Base-by-base conservation (phyloP, 2,888 invertebrate species). In the Tipula unca region DNA sequence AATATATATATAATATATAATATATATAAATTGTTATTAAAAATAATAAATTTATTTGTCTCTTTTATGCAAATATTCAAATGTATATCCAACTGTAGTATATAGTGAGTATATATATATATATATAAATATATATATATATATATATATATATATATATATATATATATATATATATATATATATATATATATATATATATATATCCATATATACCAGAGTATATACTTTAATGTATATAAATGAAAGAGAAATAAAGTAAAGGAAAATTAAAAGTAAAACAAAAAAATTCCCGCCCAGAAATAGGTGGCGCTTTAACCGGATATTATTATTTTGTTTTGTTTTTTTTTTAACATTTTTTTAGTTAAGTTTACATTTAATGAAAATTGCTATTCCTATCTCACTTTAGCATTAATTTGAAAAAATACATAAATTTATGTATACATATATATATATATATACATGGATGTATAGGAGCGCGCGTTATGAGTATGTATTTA, bases 241-340 rank as follows among this genome's bases (percentile, higher is more conserved):
- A 54, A 54, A 20, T 54, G 25, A 20, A 54, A 54, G 54, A 54
- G 54, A 54, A 54, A 54, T 54, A 54, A 54, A 54, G 54, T 54
- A 54, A 25, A 54, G 54, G 54, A 54, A 54, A 54, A 54, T 54
- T 54, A 54, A 54, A 83, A 83, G 32, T 32, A 83, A 83, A 83
- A 83, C 83, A 83, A 83, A 83, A 83, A 85, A 85, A 85, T 85
- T 39, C 36, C 85, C 85, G 85, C 85, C 85, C 85, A 29, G 32
- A 83, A 85, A 39, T 85, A 85, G 85, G 85, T 85, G 85, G 85
- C 85, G 85, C 85, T 85, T 85, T 85, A 84, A 84, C 84, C 84
- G 85, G 36, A 85, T 39, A 85, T 39, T 36, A 39, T 85, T 85
- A 42, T 39, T 29, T 39, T 39, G 39, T 85, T 85, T 39, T 85